Percentiles rank a stretch among this genome's conserved stretches.
phyloP scores from a whole-genome alignment of 2,888 invertebrate species.

The Lasioglossum zephyrum region DNA sequence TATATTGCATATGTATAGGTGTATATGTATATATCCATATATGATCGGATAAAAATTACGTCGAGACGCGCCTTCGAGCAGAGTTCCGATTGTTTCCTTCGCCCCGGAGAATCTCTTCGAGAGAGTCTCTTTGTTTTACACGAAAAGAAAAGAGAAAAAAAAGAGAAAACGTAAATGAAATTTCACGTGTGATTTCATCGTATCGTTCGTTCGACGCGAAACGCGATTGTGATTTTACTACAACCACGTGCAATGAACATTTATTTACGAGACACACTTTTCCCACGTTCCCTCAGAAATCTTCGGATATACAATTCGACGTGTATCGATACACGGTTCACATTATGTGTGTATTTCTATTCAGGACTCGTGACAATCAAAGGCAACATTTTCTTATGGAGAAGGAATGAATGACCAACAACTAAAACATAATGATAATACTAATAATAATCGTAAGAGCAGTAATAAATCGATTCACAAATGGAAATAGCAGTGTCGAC shows the following conservation, averaged over 20 bases:
- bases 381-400: conserved; percentile 20
- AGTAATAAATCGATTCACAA: background rate
- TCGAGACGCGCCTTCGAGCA: conserved; percentile 77
- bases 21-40: conserved; percentile 2
- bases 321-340: background rate
- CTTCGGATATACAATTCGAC: conserved; percentile 16
- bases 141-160: background rate
- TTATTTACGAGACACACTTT: background rate
- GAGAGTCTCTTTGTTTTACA: background rate
- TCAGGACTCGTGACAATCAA: conserved; percentile 47
- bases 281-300: conserved; percentile 12
- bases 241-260: background rate
- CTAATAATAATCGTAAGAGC: background rate
- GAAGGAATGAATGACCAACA: background rate
- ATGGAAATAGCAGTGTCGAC: background rate
- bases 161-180: background rate
- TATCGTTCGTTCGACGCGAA: conserved; percentile 8
- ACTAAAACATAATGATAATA: conserved; percentile 17
- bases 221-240: background rate
- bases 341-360: conserved; percentile 6
- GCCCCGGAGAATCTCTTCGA: conserved; percentile 24
- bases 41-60: conserved; percentile 80
- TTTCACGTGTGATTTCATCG: background rate
- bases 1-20: background rate
- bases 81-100: conserved; percentile 65